Base-by-base conservation (phyloP, 64 coral and sea anemone genomes). In the Montipora cactus region DNA sequence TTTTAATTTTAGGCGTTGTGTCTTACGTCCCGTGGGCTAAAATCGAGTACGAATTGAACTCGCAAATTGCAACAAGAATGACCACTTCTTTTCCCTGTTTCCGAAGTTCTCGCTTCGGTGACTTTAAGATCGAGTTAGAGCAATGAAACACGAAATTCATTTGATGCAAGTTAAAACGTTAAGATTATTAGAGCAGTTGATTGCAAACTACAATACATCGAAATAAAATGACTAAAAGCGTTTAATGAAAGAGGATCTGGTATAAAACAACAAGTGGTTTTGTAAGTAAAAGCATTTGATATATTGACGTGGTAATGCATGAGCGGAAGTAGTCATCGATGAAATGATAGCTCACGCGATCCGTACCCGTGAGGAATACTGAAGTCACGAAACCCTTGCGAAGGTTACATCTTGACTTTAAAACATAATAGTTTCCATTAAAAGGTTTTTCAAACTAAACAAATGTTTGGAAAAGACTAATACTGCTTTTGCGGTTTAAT, bases 301-400 rank as follows among this genome's bases (percentile, higher is more conserved):
- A 86, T 86, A 86, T 86, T 86, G 82, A 50, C 45, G 66, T 16
- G 52, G 28, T 86, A 45, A 86, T 71, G 44, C 9, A 51, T 69
- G 16, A 72, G 20, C 82, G 82, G 82, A 86, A 86, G 66, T 71
- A 12, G 66, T 67, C 19, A 16, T 71, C 64, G 19, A 49, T 49
- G 44, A 86, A 86, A 86, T 86, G 62, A 20, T 47, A 20, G 1
- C 68, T 86, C 82, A 86, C 82, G 82, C 82, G 82, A 86, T 86
- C 47, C 8, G 16, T 10, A 86, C 10, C 71, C 82, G 45, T 21
- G 82, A 23, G 82, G 82, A 86, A 86, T 64, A 50, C 28, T 16
- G 9, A 86, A 86, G 82, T 86, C 82, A 86, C 82, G 82, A 86
- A 86, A 46, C 37, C 11, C 66, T 71, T 12, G 8, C 67, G 4